phyloP scores from a whole-genome alignment of 2,888 invertebrate genomes.

The Nomada flava region DNA sequence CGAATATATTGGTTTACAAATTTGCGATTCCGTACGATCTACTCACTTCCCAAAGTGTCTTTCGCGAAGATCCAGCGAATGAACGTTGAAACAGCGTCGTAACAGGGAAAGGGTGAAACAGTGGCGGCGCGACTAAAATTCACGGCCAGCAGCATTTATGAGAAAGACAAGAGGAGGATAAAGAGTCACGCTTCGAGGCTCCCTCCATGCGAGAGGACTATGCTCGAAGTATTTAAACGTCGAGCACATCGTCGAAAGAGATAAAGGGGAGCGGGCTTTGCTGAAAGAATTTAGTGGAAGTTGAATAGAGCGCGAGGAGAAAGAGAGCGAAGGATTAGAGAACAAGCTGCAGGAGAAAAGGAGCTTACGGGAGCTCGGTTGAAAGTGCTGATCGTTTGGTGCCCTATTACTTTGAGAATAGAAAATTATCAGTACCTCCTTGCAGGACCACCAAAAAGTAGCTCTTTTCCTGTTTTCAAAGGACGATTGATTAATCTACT shows the following conservation, averaged over 20 bases:
- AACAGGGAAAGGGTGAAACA: not conserved
- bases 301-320: slow-evolving; percentile 67
- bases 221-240: slow-evolving; percentile 65
- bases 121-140: slow-evolving; percentile 33
- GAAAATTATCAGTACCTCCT: slow-evolving; percentile 53
- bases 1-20: not conserved
- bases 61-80: not conserved
- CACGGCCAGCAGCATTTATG: slow-evolving; percentile 22
- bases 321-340: slow-evolving; percentile 62
- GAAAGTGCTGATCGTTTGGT: slow-evolving; percentile 62
- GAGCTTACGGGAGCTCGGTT: slow-evolving; percentile 58
- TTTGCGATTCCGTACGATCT: not conserved
- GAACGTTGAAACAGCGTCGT: slow-evolving; percentile 4
- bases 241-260: slow-evolving; percentile 65
- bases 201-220: slow-evolving; percentile 33
- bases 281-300: slow-evolving; percentile 65
- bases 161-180: slow-evolving; percentile 52
- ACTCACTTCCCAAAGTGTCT: not conserved
- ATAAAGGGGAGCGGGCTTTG: slow-evolving; percentile 54
- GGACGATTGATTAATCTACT: not conserved
- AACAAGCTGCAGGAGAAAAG: slow-evolving; percentile 56
- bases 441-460: slow-evolving; percentile 4
- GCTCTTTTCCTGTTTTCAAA: not conserved
- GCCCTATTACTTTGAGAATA: slow-evolving; percentile 54
- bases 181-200: slow-evolving; percentile 54